Evolutionary conservation across 2,797 vertebrate genomes (phyloP).

Genomic region (Epinephelus malabaricus): DNA sequence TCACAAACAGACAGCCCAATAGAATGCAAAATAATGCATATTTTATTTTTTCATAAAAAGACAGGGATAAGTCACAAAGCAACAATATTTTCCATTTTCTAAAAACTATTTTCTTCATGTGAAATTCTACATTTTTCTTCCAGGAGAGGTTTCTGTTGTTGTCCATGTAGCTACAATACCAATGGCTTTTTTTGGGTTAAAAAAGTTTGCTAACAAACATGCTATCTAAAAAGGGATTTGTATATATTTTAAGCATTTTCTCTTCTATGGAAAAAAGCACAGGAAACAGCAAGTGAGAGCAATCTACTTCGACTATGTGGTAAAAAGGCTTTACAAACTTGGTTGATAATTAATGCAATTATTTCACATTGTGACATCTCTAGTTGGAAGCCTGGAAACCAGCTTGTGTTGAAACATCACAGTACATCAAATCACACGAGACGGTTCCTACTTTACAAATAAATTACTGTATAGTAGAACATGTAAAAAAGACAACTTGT

Average conservation of each 20-base stretch:
- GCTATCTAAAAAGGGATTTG: constrained; percentile 63
- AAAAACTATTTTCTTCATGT: constrained; percentile 74
- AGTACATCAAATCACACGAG: constrained; percentile 78
- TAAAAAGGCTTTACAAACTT: constrained; percentile 81
- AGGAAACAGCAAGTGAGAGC: constrained; percentile 68
- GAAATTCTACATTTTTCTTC: constrained; percentile 72
- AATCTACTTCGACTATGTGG: constrained; percentile 69
- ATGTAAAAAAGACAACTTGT: constrained; percentile 71
- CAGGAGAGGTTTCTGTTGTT: constrained; percentile 53
- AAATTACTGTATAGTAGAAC: constrained; percentile 82
- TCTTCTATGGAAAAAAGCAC: constrained; percentile 65
- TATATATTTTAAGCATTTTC: constrained; percentile 51
- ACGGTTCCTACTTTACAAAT: constrained; percentile 83
- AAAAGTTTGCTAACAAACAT: constrained; percentile 66
- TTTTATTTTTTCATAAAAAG: constrained; percentile 82
- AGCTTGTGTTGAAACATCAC: constrained; percentile 75
- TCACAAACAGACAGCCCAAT: constrained; percentile 32
- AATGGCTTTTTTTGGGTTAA: constrained; percentile 58
- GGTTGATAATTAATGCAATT: constrained; percentile 66
- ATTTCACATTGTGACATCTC: constrained; percentile 68
- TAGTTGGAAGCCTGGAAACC: constrained; percentile 68
- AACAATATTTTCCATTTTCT: constrained; percentile 78
- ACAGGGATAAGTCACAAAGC: constrained; percentile 82
- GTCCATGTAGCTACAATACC: constrained; percentile 70
- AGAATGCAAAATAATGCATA: constrained; percentile 69